Conservation (phyloP, 2,797 vertebrate species). For the Characodon lateralis region DNA sequence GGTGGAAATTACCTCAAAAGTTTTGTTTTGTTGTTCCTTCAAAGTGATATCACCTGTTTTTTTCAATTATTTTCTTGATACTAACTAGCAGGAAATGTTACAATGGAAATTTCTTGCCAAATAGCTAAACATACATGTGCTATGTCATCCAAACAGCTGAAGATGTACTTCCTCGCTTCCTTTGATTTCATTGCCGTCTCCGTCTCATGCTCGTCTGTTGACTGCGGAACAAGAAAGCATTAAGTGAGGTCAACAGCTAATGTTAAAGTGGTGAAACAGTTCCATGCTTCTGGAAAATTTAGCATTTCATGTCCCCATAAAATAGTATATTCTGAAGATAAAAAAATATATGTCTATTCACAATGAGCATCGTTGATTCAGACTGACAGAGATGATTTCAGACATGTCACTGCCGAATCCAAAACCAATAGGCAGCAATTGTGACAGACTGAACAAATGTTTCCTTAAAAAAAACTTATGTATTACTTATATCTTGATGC, state of each 20-base stretch:
- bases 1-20: conserved; percentile 4
- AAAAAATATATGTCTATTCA: background rate
- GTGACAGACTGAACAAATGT: background rate
- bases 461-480: background rate
- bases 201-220: conserved; percentile 95
- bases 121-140: conserved; percentile 88
- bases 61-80: background rate
- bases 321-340: background rate
- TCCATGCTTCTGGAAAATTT: background rate
- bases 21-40: conserved; percentile 9
- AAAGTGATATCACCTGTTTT: conserved; percentile 5
- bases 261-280: conserved; percentile 5
- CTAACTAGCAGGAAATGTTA: background rate
- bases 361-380: background rate
- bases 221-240: conserved; percentile 73
- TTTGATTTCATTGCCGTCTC: conserved; percentile 99
- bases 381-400: background rate
- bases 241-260: background rate
- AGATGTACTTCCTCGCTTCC: conserved; percentile 99
- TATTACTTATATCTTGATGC: background rate
- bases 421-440: background rate
- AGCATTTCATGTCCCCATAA: background rate
- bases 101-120: conserved; percentile 16
- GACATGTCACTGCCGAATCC: background rate
- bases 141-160: conserved; percentile 99